Evolutionary conservation across 2,113 vertebrate genomes (phyloP).

Genomic region (Rissa tridactyla): DNA sequence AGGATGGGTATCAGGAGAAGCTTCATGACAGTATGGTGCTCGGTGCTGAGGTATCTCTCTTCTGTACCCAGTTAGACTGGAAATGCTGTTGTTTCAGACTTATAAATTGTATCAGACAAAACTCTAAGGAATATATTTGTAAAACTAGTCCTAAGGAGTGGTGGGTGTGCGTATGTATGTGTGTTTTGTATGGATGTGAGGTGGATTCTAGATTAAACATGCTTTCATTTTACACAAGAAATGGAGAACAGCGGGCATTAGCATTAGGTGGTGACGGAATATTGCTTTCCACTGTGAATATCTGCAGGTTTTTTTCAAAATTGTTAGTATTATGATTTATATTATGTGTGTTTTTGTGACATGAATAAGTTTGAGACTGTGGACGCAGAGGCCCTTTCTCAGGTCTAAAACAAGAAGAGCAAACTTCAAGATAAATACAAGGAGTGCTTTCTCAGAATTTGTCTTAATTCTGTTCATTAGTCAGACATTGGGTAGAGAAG

Average conservation of each 20-base stretch:
- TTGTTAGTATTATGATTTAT: neutral
- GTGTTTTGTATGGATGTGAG: neutral
- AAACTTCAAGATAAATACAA: neutral
- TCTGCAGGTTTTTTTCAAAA: neutral
- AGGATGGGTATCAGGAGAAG: neutral
- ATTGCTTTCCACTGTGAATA: neutral
- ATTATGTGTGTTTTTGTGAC: neutral
- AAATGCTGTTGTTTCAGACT: neutral
- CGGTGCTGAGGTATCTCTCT: neutral
- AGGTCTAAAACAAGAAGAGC: neutral
- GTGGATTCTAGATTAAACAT: neutral
- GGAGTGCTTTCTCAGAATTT: neutral
- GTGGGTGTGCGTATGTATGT: rapidly evolving
- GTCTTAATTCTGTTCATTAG: neutral
- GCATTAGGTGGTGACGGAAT: neutral
- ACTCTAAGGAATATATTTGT: neutral
- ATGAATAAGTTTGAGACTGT: neutral
- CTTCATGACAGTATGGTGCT: neutral
- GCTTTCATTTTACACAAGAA: neutral
- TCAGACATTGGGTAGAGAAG: neutral
- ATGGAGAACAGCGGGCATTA: neutral
- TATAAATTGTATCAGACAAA: neutral
- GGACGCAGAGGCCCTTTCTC: neutral
- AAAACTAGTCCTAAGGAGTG: neutral
- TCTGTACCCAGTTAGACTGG: neutral